Evolutionary conservation across 2,888 invertebrate species (phyloP), one percentile per base, ranked within the genome.

Genomic region (Hemithea aestivaria): DNA sequence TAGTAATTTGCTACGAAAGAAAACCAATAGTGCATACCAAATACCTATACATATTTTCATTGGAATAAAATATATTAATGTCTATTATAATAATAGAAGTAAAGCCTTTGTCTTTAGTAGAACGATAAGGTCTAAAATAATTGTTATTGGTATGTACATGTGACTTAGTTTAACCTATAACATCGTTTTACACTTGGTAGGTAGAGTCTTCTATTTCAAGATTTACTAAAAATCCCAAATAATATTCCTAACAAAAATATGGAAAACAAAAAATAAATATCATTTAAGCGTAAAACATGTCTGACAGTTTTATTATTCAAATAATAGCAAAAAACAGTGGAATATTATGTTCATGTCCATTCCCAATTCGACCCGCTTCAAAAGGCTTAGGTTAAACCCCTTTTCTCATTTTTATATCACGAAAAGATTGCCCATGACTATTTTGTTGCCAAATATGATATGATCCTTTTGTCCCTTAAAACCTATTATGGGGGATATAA

Each of bases 341-440:
- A 83, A 81, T 73, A 72, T 4, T 64, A 69, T 76, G 72, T 68
- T 72, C 63, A 71, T 80, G 84, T 85, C 83, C 73, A 73, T 72
- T 77, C 67, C 70, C 77, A 78, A 87, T 83, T 84, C 66, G 77
- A 85, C 87, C 87, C 85, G 78, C 75, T 69, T 87, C 87, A 87
- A 84, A 75, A 48, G 77, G 87, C 81, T 85, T 84, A 82, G 47
- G 51, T 30, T 80, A 72, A 82, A 82, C 69, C 84, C 85, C 76
- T 78, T 82, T 83, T 83, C 77, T 68, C 75, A 70, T 82, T 83
- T 80, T 79, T 76, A 69, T 79, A 76, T 76, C 77, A 74, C 69
- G 65, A 77, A 77, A 75, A 72, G 77, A 82, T 81, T 76, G 79
- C 70, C 79, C 75, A 69, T 73, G 71, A 73, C 76, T 68, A 76